Evolutionary conservation across 2,888 invertebrate genomes (phyloP).

Genomic region (Blomia tropicalis): DNA sequence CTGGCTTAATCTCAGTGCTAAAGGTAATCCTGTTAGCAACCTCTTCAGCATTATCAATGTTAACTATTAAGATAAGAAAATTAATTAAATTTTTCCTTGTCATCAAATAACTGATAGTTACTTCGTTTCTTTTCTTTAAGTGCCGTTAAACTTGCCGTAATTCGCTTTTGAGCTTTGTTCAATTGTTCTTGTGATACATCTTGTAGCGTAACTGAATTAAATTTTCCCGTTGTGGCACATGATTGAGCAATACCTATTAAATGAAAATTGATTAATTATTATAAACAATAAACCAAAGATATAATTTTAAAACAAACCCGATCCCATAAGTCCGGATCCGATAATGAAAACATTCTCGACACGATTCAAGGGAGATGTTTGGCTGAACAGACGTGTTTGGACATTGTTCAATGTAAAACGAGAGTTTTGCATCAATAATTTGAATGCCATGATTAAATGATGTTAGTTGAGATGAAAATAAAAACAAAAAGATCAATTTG

Average conservation of each 20-base stretch:
- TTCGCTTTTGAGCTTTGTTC: slow-evolving; percentile 18
- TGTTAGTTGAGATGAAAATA: background rate
- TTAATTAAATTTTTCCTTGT: background rate
- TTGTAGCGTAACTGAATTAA: slow-evolving; percentile 26
- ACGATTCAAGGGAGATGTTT: slow-evolving; percentile 4
- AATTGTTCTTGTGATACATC: slow-evolving; percentile 22
- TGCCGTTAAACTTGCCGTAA: slow-evolving; percentile 16
- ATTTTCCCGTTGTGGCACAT: slow-evolving; percentile 20
- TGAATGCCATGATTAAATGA: background rate
- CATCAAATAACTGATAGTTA: background rate
- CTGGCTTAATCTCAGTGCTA: slow-evolving; percentile 17
- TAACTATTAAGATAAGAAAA: slow-evolving; percentile 13
- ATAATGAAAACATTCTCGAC: slow-evolving; percentile 29
- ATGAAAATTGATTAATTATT: background rate
- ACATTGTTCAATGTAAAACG: too few species aligned
- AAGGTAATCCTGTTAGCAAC: slow-evolving; percentile 17
- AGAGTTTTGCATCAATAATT: background rate
- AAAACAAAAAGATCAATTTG: too few species aligned
- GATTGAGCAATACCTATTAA: slow-evolving; percentile 29
- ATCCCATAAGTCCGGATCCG: slow-evolving; percentile 31
- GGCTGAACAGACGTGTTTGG: background rate
- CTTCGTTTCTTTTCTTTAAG: slow-evolving; percentile 23
- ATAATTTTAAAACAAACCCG: slow-evolving; percentile 18
- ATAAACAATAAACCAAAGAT: background rate
- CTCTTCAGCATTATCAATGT: slow-evolving; percentile 21